Percentiles rank a stretch among this genome's conserved stretches.
Conservation (phyloP, 2,797 vertebrate species). For the Sebastes goodei region DNA sequence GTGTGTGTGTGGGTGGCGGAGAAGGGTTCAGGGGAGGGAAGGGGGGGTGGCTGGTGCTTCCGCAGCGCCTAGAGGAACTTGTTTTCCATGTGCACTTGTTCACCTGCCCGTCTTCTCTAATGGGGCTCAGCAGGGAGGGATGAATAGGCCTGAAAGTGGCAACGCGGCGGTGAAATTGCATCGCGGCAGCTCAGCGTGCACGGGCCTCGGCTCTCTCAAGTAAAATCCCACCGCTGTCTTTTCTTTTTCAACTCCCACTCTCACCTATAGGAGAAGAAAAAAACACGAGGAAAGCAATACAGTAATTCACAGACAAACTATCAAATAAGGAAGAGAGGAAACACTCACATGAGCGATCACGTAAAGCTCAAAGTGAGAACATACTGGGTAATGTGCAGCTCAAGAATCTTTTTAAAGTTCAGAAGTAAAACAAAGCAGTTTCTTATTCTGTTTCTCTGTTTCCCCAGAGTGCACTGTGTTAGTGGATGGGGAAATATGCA, state of each 20-base stretch:
- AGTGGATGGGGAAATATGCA: constrained; percentile 55
- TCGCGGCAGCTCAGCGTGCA: constrained; percentile 53
- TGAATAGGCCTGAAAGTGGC: constrained; percentile 72
- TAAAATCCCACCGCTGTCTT: constrained; percentile 67
- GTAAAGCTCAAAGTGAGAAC: constrained; percentile 17
- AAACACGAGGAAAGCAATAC: constrained; percentile 23
- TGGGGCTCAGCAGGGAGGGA: constrained; percentile 82
- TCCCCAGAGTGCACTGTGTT: constrained; percentile 19
- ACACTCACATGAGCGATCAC: constrained; percentile 16
- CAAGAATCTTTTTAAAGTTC: constrained; percentile 61
- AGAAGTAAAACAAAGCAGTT: constrained; percentile 49
- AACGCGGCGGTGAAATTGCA: constrained; percentile 69
- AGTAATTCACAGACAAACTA: constrained; percentile 46
- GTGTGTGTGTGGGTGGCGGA: constrained; percentile 33
- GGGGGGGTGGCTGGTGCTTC: constrained; percentile 38
- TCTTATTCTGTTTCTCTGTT: constrained; percentile 37
- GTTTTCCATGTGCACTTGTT: constrained; percentile 89
- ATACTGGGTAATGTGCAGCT: constrained; percentile 26
- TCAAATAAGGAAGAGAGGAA: constrained; percentile 14
- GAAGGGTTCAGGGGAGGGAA: background rate
- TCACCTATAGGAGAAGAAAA: constrained; percentile 21
- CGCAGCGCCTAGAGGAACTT: constrained; percentile 87
- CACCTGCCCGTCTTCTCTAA: constrained; percentile 83
- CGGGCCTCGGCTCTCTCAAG: constrained; percentile 26
- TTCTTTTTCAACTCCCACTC: constrained; percentile 32